Evolutionary conservation across 1,140 invertebrate species (phyloP), one percentile per base, ranked within the genome.

Genomic region (Leptinotarsa texana): DNA sequence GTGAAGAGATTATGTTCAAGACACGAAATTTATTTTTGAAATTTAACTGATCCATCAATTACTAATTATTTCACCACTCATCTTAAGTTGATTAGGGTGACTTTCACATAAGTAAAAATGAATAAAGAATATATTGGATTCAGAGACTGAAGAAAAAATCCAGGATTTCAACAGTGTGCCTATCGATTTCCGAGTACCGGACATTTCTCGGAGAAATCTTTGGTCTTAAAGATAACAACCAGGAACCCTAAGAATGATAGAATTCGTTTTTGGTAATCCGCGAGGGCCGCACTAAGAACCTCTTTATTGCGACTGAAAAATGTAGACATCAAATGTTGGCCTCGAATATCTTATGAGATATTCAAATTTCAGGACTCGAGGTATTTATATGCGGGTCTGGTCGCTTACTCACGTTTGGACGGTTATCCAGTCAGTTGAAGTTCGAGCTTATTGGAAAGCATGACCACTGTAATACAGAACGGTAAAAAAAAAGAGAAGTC

Each of bases 211-310:
- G 17, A 57, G 51, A 51, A 62, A 18, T 61, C 69, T 61, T 63
- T 71, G 69, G 69, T 47, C 51, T 71, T n/a, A 47, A 27, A 71
- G 69, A 71, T 71, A 71, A 71, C 69, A 71, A 62, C n/a, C 22
- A 24, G 69, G 69, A 71, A 61, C 69, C 69, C 69, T 21, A 71
- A 71, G 69, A 71, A 71, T 71, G 69, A 71, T 71, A 51, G 69
- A 61, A 71, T 71, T 49, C 69, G 69, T 61, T n/a, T 21, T 24
- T 62, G 49, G n/a, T 71, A 61, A 71, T 71, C 69, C 69, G 24
- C 69, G 33, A 71, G 69, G 48, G 48, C 21, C 48, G 27, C 47
- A 22, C 68, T 51, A 22, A 17, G 8, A 18, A 22, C 15, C 48
- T 22, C 68, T 69, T 69, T 69, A 69, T 69, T 69, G 68, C 68